phyloP scores from a whole-genome alignment of 1,140 invertebrate species.

The Cyclina sinensis region DNA sequence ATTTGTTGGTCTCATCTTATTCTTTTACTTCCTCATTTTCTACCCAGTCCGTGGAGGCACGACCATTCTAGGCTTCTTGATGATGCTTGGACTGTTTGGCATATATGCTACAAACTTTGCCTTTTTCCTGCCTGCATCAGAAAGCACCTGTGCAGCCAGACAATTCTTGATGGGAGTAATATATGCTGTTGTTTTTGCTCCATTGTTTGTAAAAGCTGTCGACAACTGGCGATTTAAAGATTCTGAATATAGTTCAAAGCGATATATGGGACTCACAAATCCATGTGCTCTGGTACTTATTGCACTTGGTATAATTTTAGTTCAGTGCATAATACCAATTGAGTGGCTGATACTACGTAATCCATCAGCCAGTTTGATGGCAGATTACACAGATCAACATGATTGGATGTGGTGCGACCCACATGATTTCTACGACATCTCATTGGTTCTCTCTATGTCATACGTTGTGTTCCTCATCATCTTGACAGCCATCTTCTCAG shows the following conservation, averaged over 20 bases:
- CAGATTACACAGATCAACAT: constrained; percentile 56
- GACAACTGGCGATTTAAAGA: constrained; percentile 86
- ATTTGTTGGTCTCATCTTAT: constrained; percentile 84
- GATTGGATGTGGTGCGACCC: constrained; percentile 84
- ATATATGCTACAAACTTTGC: constrained; percentile 88
- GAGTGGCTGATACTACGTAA: constrained; percentile 80
- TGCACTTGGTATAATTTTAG: constrained; percentile 84
- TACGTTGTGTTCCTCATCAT: constrained; percentile 87
- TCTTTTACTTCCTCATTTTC: constrained; percentile 86
- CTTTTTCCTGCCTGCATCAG: constrained; percentile 87
- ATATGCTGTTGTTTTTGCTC: constrained; percentile 87
- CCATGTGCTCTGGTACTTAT: constrained; percentile 85
- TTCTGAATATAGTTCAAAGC: constrained; percentile 73
- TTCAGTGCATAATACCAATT: constrained; percentile 85
- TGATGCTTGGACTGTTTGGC: constrained; percentile 87
- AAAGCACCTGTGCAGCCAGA: constrained; percentile 86
- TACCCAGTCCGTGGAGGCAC: constrained; percentile 87
- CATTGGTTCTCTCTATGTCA: constrained; percentile 87
- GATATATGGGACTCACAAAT: constrained; percentile 80
- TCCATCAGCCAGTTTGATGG: constrained; percentile 74
- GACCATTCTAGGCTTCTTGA: constrained; percentile 87
- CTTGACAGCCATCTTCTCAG: constrained; percentile 86
- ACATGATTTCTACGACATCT: constrained; percentile 84
- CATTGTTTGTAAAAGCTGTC: constrained; percentile 87
- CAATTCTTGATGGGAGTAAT: constrained; percentile 86